Percentiles rank a stretch among this genome's conserved stretches.
Evolutionary conservation across 2,888 invertebrate genomes (phyloP).

Genomic region (Lagria hirta): DNA sequence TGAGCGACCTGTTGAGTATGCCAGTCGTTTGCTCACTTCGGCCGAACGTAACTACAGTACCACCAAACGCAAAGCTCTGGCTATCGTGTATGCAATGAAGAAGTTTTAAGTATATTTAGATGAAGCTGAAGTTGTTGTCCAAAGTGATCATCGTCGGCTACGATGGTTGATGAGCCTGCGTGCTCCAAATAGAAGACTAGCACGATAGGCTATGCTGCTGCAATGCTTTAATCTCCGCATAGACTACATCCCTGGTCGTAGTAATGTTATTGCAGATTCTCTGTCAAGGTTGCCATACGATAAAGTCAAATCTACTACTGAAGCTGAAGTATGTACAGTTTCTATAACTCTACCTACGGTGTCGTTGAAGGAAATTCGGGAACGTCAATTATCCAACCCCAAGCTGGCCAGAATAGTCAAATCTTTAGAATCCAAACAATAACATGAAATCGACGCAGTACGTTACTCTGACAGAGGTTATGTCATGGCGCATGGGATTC

Average conservation of each 20-base stretch:
- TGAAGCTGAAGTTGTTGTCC: slow-evolving; percentile 41
- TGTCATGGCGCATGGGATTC: slow-evolving; percentile 28
- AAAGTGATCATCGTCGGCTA: slow-evolving; percentile 54
- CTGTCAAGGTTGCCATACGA: no score
- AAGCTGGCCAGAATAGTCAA: no score
- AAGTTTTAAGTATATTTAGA: slow-evolving; percentile 52
- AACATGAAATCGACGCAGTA: no score
- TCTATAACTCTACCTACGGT: no score
- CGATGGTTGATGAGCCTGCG: slow-evolving; percentile 52
- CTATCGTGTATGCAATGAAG: slow-evolving; percentile 41
- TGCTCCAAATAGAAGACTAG: slow-evolving; percentile 50
- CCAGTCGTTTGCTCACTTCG: slow-evolving; percentile 34
- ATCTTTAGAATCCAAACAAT: no score
- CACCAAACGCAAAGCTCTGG: slow-evolving; percentile 35
- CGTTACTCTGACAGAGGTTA: slow-evolving; percentile 30
- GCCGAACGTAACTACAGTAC: slow-evolving; percentile 36
- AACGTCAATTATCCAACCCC: no score
- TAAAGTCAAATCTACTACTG: no score
- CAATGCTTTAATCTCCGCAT: slow-evolving; percentile 48
- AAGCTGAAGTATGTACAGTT: no score
- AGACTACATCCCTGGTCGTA: slow-evolving; percentile 47
- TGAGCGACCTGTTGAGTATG: slow-evolving; percentile 36
- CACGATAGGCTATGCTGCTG: slow-evolving; percentile 52
- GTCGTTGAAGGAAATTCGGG: no score
- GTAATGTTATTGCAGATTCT: slow-evolving; percentile 49